Percentiles rank a stretch among this genome's conserved stretches.
Conservation (phyloP, 2,888 invertebrate genomes). For the Schrankia costaestrigalis region DNA sequence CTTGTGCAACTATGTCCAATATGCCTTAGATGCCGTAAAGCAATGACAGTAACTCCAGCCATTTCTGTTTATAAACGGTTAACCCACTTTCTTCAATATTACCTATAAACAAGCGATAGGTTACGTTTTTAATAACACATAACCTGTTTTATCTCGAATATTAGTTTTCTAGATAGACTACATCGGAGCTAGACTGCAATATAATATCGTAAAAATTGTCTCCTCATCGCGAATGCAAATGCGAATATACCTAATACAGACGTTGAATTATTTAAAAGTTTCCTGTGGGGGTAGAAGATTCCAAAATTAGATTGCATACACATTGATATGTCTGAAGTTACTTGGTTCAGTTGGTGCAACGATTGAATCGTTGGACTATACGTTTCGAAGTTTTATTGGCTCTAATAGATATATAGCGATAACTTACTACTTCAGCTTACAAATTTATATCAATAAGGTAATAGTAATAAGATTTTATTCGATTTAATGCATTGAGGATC, state of each 20-base stretch:
- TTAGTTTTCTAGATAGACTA: not conserved
- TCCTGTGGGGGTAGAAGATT: conserved; percentile 23
- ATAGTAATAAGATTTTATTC: too few relatives aligned
- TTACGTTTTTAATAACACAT: conserved; percentile 4
- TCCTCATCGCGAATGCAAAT: conserved; percentile 26
- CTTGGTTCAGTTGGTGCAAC: conserved; percentile 24
- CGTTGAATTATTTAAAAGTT: conserved; percentile 31
- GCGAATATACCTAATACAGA: conserved; percentile 13
- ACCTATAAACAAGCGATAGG: conserved; percentile 4
- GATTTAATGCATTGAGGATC: too few relatives aligned
- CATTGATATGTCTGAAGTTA: conserved; percentile 32
- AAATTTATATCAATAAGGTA: too few relatives aligned
- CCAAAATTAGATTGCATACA: conserved; percentile 38
- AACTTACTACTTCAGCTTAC: too few relatives aligned
- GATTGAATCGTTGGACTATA: conserved; percentile 31
- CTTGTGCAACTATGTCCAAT: too few relatives aligned
- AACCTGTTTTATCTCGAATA: not conserved
- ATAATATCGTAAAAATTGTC: conserved; percentile 15
- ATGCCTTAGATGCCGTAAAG: conserved; percentile 5
- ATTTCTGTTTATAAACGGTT: conserved; percentile 2
- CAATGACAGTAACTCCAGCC: conserved; percentile 1
- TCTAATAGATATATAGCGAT: too few relatives aligned
- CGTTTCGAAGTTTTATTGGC: conserved; percentile 33
- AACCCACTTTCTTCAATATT: conserved; percentile 3
- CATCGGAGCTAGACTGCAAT: conserved; percentile 7